A percentile compares a stretch with the other conserved stretches of the same genome.
phyloP scores from a whole-genome alignment of 2,888 invertebrate species.

The Neoitamus cyanurus region DNA sequence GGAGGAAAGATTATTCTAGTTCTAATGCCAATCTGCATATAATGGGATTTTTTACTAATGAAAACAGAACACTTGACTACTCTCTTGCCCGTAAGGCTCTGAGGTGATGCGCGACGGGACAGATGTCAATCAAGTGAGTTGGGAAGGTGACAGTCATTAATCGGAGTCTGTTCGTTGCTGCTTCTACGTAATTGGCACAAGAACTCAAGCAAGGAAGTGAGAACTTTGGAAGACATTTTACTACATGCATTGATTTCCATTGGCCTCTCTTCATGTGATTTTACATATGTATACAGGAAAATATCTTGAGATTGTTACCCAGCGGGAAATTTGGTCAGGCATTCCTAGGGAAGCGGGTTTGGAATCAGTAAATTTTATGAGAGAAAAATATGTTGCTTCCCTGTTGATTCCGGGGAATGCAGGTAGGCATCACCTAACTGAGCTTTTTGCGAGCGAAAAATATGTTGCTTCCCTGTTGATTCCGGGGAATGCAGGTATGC shows the following conservation, averaged over 20 bases:
- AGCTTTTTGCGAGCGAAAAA: no score
- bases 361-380: no score
- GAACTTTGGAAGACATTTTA: neutral
- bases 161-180: neutral
- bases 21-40: neutral
- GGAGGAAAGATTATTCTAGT: neutral
- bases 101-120: neutral
- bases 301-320: no score
- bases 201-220: neutral
- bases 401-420: no score
- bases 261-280: no score
- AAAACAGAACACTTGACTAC: conserved; percentile 1
- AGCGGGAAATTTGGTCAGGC: no score
- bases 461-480: no score
- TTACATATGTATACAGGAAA: no score
- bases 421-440: no score
- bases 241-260: neutral
- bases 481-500: no score
- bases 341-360: no score
- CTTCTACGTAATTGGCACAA: neutral
- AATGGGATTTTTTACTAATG: neutral
- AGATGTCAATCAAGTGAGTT: neutral
- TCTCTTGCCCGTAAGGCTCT: neutral
- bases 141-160: neutral
- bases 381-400: no score